phyloP scores from a whole-genome alignment of 2,888 invertebrate genomes.

The Drosophila ustulata region DNA sequence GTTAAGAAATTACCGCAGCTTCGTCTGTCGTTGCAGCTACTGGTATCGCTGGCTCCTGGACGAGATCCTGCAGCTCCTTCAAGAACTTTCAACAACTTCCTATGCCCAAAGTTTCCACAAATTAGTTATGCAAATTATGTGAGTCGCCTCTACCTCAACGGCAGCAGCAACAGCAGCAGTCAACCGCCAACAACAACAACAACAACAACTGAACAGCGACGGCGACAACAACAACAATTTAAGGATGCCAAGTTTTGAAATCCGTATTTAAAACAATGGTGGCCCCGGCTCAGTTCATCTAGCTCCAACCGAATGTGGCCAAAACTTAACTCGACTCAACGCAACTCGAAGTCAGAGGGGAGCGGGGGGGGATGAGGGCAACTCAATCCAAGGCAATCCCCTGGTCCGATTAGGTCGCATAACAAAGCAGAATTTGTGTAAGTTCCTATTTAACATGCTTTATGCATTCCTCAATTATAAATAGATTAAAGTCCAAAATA shows the following conservation, averaged over 20 bases:
- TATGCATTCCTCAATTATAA: slow-evolving; percentile 79
- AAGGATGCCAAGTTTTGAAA: slow-evolving; percentile 45
- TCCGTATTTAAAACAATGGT: slow-evolving; percentile 74
- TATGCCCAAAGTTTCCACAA: slow-evolving; percentile 79
- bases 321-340: slow-evolving; percentile 18
- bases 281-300: slow-evolving; percentile 37
- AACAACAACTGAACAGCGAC: slow-evolving; percentile 14
- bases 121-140: slow-evolving; percentile 79
- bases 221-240: slow-evolving; percentile 20
- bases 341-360: background rate
- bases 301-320: slow-evolving; percentile 27
- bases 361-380: background rate
- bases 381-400: slow-evolving; percentile 43
- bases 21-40: slow-evolving; percentile 13
- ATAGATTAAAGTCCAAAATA: slow-evolving; percentile 79
- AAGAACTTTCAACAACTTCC: slow-evolving; percentile 79
- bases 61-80: slow-evolving; percentile 55
- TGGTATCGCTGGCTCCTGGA: slow-evolving; percentile 24
- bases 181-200: slow-evolving; percentile 47
- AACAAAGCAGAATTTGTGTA: slow-evolving; percentile 79
- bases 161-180: slow-evolving; percentile 42
- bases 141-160: slow-evolving; percentile 73
- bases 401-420: slow-evolving; percentile 72
- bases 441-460: slow-evolving; percentile 79
- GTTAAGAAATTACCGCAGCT: slow-evolving; percentile 71